phyloP scores from a whole-genome alignment of 2,888 invertebrate species.

The Brenthis hecate region DNA sequence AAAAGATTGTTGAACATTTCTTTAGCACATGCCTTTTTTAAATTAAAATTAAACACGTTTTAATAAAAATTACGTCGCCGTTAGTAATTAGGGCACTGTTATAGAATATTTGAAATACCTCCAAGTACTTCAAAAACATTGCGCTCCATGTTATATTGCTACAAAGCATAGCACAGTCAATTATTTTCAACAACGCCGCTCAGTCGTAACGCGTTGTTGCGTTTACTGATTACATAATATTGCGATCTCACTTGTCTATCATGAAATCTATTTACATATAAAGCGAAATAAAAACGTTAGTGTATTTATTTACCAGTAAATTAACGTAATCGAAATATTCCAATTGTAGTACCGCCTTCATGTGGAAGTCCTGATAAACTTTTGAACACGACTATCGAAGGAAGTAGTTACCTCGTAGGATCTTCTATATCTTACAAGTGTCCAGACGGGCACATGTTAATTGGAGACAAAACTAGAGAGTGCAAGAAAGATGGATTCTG shows the following conservation, averaged over 20 bases:
- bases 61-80: too few species aligned
- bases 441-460: conserved; percentile 90
- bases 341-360: conserved; percentile 86
- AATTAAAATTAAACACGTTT: too few species aligned
- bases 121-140: too few species aligned
- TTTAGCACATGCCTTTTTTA: too few species aligned
- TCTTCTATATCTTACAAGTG: conserved; percentile 88
- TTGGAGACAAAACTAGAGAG: conserved; percentile 86
- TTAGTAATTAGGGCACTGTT: too few species aligned
- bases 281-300: background rate
- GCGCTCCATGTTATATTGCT: background rate
- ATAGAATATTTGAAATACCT: too few species aligned
- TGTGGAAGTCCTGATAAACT: conserved; percentile 95
- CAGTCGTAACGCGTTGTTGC: conserved; percentile 25
- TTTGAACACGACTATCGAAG: conserved; percentile 90
- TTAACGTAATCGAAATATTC: conserved; percentile 27
- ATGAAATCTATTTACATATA: conserved; percentile 7
- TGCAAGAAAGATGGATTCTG: conserved; percentile 91
- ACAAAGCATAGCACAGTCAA: conserved; percentile 20
- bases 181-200: conserved; percentile 26
- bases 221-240: conserved; percentile 22
- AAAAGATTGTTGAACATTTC: too few species aligned
- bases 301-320: background rate
- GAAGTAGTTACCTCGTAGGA: conserved; percentile 86
- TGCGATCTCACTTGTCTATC: conserved; percentile 15